Evolutionary conservation across 2,797 vertebrate genomes (phyloP).

Genomic region (Sebastes steindachneri): DNA sequence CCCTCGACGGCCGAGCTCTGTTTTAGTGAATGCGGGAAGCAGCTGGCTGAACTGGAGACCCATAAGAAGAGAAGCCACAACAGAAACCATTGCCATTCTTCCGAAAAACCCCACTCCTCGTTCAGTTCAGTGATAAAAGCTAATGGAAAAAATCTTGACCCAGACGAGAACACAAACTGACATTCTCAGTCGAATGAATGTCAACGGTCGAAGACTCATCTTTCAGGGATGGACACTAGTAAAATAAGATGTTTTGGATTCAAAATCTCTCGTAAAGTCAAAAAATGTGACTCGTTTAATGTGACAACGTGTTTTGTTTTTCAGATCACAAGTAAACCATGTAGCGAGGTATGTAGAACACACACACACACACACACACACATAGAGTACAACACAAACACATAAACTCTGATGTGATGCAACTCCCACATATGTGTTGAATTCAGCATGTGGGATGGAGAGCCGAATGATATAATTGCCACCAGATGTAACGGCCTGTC

Average conservation of each 20-base stretch:
- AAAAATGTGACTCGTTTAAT: background rate
- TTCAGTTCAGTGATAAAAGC: constrained; percentile 31
- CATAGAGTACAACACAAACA: constrained; percentile 19
- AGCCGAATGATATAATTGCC: constrained; percentile 77
- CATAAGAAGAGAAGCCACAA: constrained; percentile 44
- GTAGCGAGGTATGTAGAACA: constrained; percentile 9
- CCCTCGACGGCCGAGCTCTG: constrained; percentile 53
- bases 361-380: constrained; percentile 10
- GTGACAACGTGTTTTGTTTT: constrained; percentile 12
- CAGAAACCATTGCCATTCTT: constrained; percentile 42
- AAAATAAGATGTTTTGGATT: background rate
- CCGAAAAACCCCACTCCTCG: constrained; percentile 20
- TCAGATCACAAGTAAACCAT: constrained; percentile 21
- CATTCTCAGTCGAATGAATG: constrained; percentile 4
- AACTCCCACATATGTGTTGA: constrained; percentile 67
- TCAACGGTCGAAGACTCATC: constrained; percentile 8
- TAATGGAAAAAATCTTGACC: constrained; percentile 20
- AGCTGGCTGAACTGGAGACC: constrained; percentile 68
- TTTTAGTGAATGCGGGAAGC: constrained; percentile 63
- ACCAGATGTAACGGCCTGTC: constrained; percentile 79
- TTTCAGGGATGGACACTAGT: background rate
- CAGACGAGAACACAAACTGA: constrained; percentile 18
- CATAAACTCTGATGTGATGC: constrained; percentile 55
- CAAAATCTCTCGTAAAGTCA: background rate
- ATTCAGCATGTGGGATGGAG: constrained; percentile 66